Evolutionary conservation across 2,113 vertebrate genomes (phyloP).

Genomic region (Anarrhichthys ocellatus): DNA sequence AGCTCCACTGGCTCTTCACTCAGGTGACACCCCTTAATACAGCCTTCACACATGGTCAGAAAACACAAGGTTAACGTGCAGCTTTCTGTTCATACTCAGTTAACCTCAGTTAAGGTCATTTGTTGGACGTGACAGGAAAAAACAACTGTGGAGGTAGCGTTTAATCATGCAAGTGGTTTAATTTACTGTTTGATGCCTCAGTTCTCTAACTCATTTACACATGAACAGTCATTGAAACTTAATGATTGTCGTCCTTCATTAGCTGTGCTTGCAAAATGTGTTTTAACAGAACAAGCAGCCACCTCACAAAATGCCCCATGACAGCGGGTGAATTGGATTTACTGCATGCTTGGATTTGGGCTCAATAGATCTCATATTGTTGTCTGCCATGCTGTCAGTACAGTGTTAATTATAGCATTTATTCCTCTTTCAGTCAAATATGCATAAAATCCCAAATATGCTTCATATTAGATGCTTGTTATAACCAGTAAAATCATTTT

Average conservation of each 20-base stretch:
- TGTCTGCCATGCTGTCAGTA: slow-evolving; percentile 26
- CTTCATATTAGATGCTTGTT: slow-evolving; percentile 14
- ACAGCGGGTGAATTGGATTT: slow-evolving; percentile 41
- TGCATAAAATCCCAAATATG: slow-evolving; percentile 19
- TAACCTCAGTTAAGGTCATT: neutral
- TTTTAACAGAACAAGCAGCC: slow-evolving; percentile 40
- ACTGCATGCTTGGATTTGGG: slow-evolving; percentile 35
- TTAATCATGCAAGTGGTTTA: slow-evolving; percentile 36
- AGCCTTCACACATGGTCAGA: neutral
- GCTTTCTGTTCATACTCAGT: neutral
- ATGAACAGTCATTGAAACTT: slow-evolving; percentile 40
- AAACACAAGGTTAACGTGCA: neutral
- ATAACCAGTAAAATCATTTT: neutral
- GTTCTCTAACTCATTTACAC: slow-evolving; percentile 35
- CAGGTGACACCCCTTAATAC: slow-evolving; percentile 84
- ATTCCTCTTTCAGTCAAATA: slow-evolving; percentile 16
- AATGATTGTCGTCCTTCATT: slow-evolving; percentile 55
- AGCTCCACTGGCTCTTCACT: slow-evolving; percentile 97
- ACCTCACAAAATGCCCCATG: slow-evolving; percentile 33
- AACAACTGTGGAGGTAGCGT: neutral
- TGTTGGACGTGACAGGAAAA: slow-evolving; percentile 4
- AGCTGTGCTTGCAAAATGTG: slow-evolving; percentile 20
- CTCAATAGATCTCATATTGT: slow-evolving; percentile 25
- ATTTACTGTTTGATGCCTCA: slow-evolving; percentile 28
- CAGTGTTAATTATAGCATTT: slow-evolving; percentile 27